These are phyloP conservation scores for Oedothorax gibbosus DNA, from an alignment of 1,140 invertebrate species.

Conservation along the genomic window DNA sequence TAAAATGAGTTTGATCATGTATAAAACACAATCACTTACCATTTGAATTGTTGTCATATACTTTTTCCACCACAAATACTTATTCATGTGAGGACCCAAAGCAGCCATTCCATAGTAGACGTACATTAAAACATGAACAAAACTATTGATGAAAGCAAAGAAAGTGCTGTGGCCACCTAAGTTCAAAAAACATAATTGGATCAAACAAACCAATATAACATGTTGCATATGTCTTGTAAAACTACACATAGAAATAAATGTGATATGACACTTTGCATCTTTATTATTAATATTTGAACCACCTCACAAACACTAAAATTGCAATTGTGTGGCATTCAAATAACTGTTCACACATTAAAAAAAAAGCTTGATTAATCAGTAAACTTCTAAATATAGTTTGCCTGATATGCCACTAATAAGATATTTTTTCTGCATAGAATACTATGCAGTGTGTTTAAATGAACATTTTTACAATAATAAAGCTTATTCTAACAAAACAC, in stretches of 20 bases:
- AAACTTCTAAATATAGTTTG: too few species aligned
- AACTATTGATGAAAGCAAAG: slow-evolving; percentile 82
- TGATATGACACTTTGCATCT: background rate
- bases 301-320: too few species aligned
- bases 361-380: too few species aligned
- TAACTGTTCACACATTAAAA: too few species aligned
- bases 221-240: background rate
- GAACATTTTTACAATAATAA: too few species aligned
- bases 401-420: too few species aligned
- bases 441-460: too few species aligned
- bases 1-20: background rate
- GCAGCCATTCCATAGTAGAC: slow-evolving; percentile 72
- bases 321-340: too few species aligned
- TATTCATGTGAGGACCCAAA: slow-evolving; percentile 70
- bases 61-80: slow-evolving; percentile 74
- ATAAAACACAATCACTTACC: slow-evolving; percentile 63
- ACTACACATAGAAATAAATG: background rate
- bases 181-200: slow-evolving; percentile 19
- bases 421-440: too few species aligned
- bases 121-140: slow-evolving; percentile 79
- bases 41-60: slow-evolving; percentile 73
- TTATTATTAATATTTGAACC: too few species aligned
- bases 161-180: slow-evolving; percentile 88
- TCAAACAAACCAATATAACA: slow-evolving; percentile 64
- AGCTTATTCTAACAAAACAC: too few species aligned